Evolutionary conservation across 1,140 invertebrate species (phyloP).

Genomic region (Conus ventricosus): DNA sequence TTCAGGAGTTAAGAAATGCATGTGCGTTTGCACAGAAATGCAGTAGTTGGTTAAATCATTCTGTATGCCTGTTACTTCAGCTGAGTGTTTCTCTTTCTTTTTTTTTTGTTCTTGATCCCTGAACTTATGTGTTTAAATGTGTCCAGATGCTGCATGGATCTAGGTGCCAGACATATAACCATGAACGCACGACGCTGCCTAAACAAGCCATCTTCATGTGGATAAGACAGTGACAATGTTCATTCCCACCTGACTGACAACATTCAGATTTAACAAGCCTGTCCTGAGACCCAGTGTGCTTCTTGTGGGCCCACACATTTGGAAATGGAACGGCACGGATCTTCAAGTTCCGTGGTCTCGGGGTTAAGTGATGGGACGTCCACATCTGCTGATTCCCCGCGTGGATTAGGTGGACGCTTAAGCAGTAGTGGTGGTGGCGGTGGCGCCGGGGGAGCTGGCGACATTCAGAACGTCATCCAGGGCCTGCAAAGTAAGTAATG

Average conservation of each 20-base stretch:
- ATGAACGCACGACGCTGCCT: not conserved
- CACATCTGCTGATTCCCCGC: constrained; percentile 19
- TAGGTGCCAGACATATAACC: not conserved
- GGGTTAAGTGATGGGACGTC: constrained; percentile 11
- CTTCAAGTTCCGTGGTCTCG: constrained; percentile 17
- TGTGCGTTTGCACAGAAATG: too few relatives aligned
- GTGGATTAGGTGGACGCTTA: not conserved
- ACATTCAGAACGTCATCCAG: constrained; percentile 34
- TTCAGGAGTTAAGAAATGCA: too few relatives aligned
- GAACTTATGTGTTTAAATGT: not conserved
- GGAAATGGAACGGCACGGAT: constrained; percentile 21
- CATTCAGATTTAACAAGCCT: not conserved
- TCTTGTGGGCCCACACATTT: not conserved
- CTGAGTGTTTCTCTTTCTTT: too few relatives aligned
- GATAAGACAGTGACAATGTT: not conserved
- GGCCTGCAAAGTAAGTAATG: constrained; percentile 28
- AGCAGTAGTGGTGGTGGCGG: not conserved
- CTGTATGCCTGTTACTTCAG: too few relatives aligned
- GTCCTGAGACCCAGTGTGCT: not conserved
- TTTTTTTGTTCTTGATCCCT: too few relatives aligned
- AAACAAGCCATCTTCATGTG: not conserved
- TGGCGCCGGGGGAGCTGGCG: not conserved
- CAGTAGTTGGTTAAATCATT: too few relatives aligned
- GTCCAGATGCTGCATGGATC: not conserved
- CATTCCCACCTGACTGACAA: not conserved